Percentiles rank a stretch among this genome's conserved stretches.
Conservation (phyloP, 2,113 vertebrate genomes). For the Phasianus colchicus region DNA sequence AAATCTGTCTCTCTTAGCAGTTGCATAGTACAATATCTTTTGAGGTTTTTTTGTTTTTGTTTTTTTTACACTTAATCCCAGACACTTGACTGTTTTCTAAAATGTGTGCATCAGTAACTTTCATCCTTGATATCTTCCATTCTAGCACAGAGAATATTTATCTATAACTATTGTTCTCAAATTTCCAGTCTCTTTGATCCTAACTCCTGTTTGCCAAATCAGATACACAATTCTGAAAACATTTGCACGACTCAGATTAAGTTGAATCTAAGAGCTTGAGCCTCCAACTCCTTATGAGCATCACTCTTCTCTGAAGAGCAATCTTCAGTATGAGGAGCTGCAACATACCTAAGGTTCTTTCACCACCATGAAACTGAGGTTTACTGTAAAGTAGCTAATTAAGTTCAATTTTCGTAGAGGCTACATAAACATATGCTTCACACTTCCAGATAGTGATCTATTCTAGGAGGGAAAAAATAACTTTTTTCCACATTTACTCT, state of each 20-base stretch:
- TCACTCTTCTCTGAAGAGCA: neutral
- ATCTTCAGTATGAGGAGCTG: neutral
- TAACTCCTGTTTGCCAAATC: neutral
- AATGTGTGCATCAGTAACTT: neutral
- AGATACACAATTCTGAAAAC: neutral
- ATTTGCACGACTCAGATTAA: neutral
- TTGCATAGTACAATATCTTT: neutral
- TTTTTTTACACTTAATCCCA: neutral
- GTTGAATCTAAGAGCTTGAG: neutral
- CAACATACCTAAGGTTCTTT: neutral
- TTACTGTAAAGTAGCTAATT: neutral
- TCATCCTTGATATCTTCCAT: neutral
- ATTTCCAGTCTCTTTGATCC: neutral
- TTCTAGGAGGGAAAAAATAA: neutral
- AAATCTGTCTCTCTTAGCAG: neutral
- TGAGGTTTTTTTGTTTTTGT: neutral
- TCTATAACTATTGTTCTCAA: neutral
- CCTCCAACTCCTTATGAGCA: neutral
- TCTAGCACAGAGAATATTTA: neutral
- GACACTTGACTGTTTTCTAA: neutral
- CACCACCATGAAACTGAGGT: neutral
- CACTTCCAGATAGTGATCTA: neutral
- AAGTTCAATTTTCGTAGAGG: neutral
- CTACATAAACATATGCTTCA: neutral
- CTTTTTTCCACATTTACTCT: neutral